Evolutionary conservation across 2,888 invertebrate species (phyloP).

Genomic region (Zygogramma bicolorata): DNA sequence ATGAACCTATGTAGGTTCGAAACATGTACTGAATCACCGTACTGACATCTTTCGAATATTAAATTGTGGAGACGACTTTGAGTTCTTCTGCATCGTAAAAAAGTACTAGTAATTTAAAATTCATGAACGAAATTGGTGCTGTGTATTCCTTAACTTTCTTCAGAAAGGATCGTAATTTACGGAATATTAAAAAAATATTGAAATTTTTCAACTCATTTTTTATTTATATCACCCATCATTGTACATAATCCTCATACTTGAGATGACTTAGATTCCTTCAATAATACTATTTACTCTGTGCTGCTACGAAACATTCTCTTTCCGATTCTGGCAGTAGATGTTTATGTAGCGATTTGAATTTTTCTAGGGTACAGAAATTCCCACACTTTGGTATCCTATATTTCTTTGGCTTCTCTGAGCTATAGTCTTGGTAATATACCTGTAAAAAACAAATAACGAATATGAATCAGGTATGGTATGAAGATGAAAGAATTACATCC

Average conservation of each 20-base stretch:
- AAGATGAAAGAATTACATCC: no score
- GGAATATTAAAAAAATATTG: no score
- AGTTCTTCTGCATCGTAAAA: no score
- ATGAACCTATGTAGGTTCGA: no score
- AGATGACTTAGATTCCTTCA: not conserved
- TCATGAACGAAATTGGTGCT: no score
- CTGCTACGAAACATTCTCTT: constrained; percentile 43
- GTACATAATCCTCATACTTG: not conserved
- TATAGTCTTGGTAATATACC: constrained; percentile 55
- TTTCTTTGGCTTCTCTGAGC: constrained; percentile 38
- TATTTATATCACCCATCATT: not conserved
- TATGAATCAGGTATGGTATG: no score
- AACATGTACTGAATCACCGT: no score
- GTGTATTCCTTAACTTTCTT: no score
- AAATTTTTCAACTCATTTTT: not conserved
- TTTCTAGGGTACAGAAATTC: constrained; percentile 42
- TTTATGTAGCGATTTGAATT: constrained; percentile 37
- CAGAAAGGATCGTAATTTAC: no score
- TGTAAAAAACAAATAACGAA: constrained; percentile 24
- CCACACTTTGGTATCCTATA: constrained; percentile 42
- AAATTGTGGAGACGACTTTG: no score
- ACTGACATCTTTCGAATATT: no score
- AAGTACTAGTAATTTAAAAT: no score
- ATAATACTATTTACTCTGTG: not conserved
- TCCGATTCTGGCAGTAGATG: constrained; percentile 45